Evolutionary conservation across 2,113 vertebrate species (phyloP), one percentile per base, ranked within the genome.

Genomic region (Microtus oregoni): DNA sequence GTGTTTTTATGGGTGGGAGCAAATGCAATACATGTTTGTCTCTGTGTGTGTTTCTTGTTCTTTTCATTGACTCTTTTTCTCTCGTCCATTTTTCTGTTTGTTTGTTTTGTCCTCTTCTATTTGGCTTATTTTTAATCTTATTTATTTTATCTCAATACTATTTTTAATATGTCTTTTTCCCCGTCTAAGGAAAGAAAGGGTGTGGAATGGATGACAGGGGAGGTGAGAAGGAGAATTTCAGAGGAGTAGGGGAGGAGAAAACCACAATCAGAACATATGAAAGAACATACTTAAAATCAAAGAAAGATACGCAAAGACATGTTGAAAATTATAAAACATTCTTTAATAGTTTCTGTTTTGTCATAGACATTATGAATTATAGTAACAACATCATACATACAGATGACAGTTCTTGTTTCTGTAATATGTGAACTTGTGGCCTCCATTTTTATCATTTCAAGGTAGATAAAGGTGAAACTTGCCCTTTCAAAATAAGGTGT

Each of bases 341-440:
- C 6, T 63, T 89, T 55, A 61, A 70, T 79, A 47, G 58, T 44
- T 85, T 24, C 35, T 83, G 26, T 58, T 78, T 15, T 55, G 17
- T 73, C 17, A 89, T 19, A 67, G 0, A 28, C 77, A 20, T 2
- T 73, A n/a, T 73, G 50, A 86, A 68, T 76, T 65, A 47, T 61
- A 70, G 41, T 65, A 30, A 87, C 4, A 79, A 63, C 14, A 22
- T 55, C 17, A 78, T 26, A 70, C 38, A 13, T 47, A 9, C 22
- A 93, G 70, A 92, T 91, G 30, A 35, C 30, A 32, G 35, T 15
- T 77, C 38, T 94, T 41, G 73, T 95, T 75, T 88, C 15, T 95
- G 12, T n/a, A 5, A 82, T 86, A 88, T 70, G 6, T 67, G 24
- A 67, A 13, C 44, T 63, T 35, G n/a, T 19, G 13, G 11, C 8